Conservation (phyloP, 2,797 vertebrate genomes). For the Gallinago stenura region DNA sequence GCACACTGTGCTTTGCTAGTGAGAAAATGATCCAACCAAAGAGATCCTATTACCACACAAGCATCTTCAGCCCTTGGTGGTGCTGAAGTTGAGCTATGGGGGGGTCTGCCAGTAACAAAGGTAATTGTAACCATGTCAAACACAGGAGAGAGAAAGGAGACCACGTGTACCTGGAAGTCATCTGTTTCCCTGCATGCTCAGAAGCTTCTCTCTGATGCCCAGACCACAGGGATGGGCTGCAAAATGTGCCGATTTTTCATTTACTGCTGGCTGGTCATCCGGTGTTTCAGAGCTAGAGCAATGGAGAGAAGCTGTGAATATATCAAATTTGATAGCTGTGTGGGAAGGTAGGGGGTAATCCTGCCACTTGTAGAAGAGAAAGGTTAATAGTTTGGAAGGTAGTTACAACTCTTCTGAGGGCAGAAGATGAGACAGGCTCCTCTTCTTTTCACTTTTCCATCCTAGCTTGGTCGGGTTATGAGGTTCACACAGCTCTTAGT, state of each 20-base stretch:
- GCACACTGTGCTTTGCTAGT: neutral
- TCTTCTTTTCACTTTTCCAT: neutral
- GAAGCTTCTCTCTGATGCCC: neutral
- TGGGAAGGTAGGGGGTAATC: neutral
- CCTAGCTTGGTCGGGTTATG: neutral
- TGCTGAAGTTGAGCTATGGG: neutral
- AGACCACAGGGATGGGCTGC: neutral
- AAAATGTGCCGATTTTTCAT: neutral
- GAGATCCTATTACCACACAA: neutral
- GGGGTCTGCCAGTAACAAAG: neutral
- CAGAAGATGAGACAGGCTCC: neutral
- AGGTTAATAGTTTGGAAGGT: neutral
- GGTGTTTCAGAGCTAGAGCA: neutral
- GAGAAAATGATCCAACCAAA: neutral
- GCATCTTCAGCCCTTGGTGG: neutral
- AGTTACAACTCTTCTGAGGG: neutral
- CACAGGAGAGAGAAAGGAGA: neutral
- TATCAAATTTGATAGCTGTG: neutral
- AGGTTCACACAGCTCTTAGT: neutral
- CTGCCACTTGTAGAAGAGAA: neutral
- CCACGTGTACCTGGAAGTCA: rapidly evolving
- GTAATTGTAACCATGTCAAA: neutral
- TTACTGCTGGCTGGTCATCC: neutral
- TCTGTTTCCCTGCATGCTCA: neutral
- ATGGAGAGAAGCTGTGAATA: neutral